Evolutionary conservation across 2,888 invertebrate genomes (phyloP).

Genomic region (Sinodicranocentrus sp.): DNA sequence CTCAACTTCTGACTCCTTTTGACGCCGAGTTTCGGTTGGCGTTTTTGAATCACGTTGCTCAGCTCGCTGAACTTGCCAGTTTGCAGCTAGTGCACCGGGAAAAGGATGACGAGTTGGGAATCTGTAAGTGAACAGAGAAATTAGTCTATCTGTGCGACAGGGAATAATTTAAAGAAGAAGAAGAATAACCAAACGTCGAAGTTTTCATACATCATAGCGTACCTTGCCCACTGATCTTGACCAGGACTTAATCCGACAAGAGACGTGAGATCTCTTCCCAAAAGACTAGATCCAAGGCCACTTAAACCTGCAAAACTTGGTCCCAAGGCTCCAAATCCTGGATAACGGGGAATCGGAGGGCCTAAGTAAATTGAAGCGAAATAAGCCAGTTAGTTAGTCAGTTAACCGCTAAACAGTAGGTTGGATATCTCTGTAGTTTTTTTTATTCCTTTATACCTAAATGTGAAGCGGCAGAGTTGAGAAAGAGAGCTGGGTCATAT

Average conservation of each 20-base stretch:
- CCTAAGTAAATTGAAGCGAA: conserved; percentile 55
- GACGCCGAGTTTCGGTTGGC: conserved; percentile 71
- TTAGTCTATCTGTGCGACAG: no score
- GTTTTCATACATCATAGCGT: no score
- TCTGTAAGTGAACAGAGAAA: conserved; percentile 44
- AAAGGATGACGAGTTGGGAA: conserved; percentile 70
- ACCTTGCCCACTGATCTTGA: conserved; percentile 76
- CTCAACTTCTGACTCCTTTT: conserved; percentile 69
- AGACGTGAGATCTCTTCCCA: conserved; percentile 73
- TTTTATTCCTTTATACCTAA: no score
- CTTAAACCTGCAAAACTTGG: conserved; percentile 75
- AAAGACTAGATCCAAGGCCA: conserved; percentile 75
- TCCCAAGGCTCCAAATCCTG: conserved; percentile 73
- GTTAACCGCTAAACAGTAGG: no score
- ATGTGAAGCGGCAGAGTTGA: conserved; percentile 72
- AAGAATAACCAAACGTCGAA: no score
- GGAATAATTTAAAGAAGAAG: no score
- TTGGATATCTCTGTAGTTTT: no score
- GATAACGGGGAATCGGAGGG: conserved; percentile 73
- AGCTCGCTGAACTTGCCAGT: conserved; percentile 68
- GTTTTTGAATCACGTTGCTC: conserved; percentile 72
- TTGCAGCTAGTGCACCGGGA: conserved; percentile 62
- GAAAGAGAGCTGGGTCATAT: conserved; percentile 70
- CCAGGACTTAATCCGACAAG: conserved; percentile 70
- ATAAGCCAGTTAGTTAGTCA: background rate